Evolutionary conservation across 30 jellyfish, hydroid and myxozoan species (phyloP).

Genomic region (Haliclystus octoradiatus): DNA sequence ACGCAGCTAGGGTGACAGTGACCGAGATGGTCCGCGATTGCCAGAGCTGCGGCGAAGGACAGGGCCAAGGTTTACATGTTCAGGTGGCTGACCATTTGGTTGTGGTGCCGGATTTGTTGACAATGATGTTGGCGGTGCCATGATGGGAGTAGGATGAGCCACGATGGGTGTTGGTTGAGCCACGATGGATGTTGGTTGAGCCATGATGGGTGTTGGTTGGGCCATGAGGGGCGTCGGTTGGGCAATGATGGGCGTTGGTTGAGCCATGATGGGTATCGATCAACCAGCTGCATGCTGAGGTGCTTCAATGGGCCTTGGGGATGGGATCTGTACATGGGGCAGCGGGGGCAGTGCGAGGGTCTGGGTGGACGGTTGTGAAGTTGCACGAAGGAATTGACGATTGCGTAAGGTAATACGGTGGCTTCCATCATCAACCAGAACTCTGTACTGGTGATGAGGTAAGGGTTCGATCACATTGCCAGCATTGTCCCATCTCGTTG

Average conservation of each 20-base stretch:
- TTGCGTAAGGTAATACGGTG: not conserved
- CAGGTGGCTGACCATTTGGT: too few relatives aligned
- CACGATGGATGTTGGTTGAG: not conserved
- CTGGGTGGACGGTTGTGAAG: too few relatives aligned
- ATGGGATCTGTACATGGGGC: too few relatives aligned
- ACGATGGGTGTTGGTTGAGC: not conserved
- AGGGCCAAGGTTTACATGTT: too few relatives aligned
- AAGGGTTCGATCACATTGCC: not conserved
- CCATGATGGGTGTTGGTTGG: not conserved
- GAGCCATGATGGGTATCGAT: too few relatives aligned
- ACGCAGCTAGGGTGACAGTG: not conserved
- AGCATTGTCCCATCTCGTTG: constrained; percentile 1
- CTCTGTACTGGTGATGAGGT: not conserved
- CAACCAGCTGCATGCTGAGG: too few relatives aligned
- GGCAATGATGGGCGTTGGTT: too few relatives aligned
- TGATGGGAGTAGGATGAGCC: too few relatives aligned
- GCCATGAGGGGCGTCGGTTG: not conserved
- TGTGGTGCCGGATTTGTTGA: too few relatives aligned
- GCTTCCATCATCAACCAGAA: not conserved
- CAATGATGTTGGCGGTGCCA: too few relatives aligned
- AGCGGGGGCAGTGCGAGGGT: too few relatives aligned
- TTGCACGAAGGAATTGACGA: constrained; percentile 6
- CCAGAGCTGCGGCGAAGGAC: constrained; percentile 1
- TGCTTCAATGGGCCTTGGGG: too few relatives aligned
- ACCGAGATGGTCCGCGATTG: not conserved